These are phyloP conservation scores for Hypanus sabinus DNA, from an alignment of 2,113 vertebrate genomes.

Conservation along the genomic window DNA sequence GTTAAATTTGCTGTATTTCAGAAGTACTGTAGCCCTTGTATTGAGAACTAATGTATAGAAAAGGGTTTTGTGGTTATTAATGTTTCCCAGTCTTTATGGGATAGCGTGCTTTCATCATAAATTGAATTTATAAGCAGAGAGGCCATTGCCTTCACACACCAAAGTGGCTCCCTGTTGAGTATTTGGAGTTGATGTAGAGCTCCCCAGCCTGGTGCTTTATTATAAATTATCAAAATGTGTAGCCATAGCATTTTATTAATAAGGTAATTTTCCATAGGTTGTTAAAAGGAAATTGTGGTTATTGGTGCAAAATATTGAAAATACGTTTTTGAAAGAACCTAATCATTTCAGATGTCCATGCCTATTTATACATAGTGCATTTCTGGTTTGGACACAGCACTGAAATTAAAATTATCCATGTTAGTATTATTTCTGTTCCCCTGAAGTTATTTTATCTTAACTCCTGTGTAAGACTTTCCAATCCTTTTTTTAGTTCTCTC, in stretches of 20 bases:
- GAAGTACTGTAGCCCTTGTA: background rate
- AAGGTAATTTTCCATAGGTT: background rate
- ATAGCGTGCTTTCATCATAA: background rate
- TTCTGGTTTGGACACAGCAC: background rate
- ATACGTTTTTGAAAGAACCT: background rate
- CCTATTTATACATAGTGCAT: background rate
- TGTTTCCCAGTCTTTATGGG: background rate
- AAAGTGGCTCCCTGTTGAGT: background rate
- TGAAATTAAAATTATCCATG: background rate
- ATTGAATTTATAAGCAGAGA: background rate
- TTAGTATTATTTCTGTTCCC: background rate
- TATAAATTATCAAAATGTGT: background rate
- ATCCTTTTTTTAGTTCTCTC: background rate
- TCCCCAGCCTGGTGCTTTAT: background rate
- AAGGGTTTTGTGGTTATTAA: background rate
- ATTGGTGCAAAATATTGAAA: background rate
- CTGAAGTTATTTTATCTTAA: background rate
- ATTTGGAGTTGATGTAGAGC: background rate
- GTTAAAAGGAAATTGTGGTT: background rate
- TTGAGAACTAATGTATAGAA: slow-evolving; percentile 1
- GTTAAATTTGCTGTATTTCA: slow-evolving; percentile 22
- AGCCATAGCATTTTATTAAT: background rate
- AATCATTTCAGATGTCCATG: background rate
- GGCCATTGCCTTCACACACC: background rate
- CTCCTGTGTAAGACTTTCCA: background rate